Conservation (phyloP, 1,140 invertebrate species). For the Platorchestia sp. region DNA sequence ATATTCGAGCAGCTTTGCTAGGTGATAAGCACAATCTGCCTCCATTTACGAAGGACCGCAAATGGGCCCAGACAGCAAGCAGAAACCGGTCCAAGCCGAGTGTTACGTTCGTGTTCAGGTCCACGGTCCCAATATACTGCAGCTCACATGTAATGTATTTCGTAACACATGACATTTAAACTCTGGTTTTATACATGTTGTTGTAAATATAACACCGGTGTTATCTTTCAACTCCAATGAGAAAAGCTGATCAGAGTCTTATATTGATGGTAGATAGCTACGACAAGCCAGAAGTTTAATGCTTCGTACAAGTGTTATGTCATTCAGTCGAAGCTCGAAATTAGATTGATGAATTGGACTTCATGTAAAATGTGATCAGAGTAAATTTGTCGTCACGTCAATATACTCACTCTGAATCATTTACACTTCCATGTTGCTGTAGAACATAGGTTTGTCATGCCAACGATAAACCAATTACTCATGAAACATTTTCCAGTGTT, state of each 20-base stretch:
- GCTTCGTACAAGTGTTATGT: no score
- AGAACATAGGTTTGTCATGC: background rate
- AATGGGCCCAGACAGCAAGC: background rate
- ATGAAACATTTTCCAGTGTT: background rate
- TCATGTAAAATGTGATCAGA: background rate
- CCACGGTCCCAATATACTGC: background rate
- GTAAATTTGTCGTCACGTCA: background rate
- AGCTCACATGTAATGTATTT: background rate
- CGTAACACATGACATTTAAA: no score
- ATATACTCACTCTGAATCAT: background rate
- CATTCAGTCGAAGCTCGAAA: background rate
- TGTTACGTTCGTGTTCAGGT: background rate
- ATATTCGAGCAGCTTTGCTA: background rate
- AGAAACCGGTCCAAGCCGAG: background rate
- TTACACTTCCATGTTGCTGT: background rate
- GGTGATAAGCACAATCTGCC: background rate
- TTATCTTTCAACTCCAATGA: background rate
- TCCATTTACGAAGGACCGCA: background rate
- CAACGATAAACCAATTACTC: background rate
- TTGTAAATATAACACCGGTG: background rate
- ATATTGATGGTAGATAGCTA: background rate
- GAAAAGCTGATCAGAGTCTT: background rate
- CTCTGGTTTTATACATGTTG: no score
- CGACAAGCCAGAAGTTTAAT: background rate
- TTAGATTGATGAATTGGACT: background rate